Base-by-base conservation (phyloP, 2,797 vertebrate genomes). In the Eremophila alpestris region DNA sequence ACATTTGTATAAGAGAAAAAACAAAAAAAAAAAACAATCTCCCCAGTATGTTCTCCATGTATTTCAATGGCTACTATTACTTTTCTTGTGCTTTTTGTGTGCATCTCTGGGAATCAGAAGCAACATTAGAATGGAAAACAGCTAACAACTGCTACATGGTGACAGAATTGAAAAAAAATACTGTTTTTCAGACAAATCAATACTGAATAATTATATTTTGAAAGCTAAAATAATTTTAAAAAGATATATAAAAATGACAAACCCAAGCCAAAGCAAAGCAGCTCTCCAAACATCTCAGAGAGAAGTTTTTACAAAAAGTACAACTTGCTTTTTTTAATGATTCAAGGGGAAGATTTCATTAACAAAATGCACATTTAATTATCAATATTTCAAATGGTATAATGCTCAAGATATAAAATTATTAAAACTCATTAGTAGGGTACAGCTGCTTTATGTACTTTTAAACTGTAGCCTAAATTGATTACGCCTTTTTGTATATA, bases 391-490 rank as follows among this genome's bases (percentile, higher is more conserved):
- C 40, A 29, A 96, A 90, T 71, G 24, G 11, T 52, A 89, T 75
- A 77, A 77, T 95, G 43, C 11, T 30, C 81, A 93, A 85, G 84
- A 96, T 85, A 40, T 36, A 96, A 94, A 96, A 88, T 51, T 68
- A 94, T 91, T 95, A 95, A 93, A 95, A 95, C 23, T 92, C 78
- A 96, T 96, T 96, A 95, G 89, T 65, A 81, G 68, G 38, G 43
- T 95, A 95, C 95, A 97, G 94, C 81, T 97, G 89, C 58, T 97
- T 97, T 94, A 91, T 96, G 55, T 89, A 91, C 73, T 97, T 97
- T 96, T 96, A 97, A 97, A 96, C 79, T 93, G 87, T 93, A 96
- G 54, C 51, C 56, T 92, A 95, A 97, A 97, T 63, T 96, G 88
- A 94, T 96, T 68, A 84, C 93, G 76, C 30, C 81, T 95, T 49